Base-by-base conservation (phyloP, 2,888 invertebrate species). In the Microplitis deprimator region DNA sequence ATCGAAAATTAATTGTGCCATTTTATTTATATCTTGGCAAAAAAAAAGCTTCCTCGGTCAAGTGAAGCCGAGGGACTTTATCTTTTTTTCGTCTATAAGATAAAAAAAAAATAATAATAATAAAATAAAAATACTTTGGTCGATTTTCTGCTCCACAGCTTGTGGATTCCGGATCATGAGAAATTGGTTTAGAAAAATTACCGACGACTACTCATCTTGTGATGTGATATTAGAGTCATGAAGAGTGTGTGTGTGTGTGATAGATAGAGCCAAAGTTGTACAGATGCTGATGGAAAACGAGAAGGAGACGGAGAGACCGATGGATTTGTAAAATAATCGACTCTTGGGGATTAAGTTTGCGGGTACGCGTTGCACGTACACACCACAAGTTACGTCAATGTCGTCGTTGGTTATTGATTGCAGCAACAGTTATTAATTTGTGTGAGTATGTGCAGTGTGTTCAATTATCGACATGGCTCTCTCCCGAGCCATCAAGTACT, bases 341-440 rank as follows among this genome's bases (percentile, higher is more conserved):
- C 72, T 60, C 68, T 68, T 59, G 71, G 76, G 71, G 68, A 77
- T 65, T 29, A 10, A 68, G 29, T 29, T 41, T 50, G 50, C 6
- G 50, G 62, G 50, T 64, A 64, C 64, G 70, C 68, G 64, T 64
- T 73, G 64, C 68, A 74, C 73, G 73, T 73, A 72, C 61, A 59
- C 69, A 39, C 64, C 71, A 74, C 67, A 78, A 65, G 72, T 78
- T 77, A 76, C 79, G 81, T 81, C 81, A 82, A 81, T 81, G 81
- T 77, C 81, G 82, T 79, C 80, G 78, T 79, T 80, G 78, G 79
- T 84, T 88, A 88, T 88, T 87, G 88, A 88, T 88, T 87, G 87
- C 85, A 85, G 86, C 86, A 86, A 88, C 87, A 86, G 88, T 88
- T 88, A 88, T 87, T 89, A 89, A 88, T 89, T 88, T 87, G 86